A percentile compares a stretch with the other conserved stretches of the same genome.
Conservation (phyloP, 2,113 vertebrate species). For the Pelvicachromis taeniatus region DNA sequence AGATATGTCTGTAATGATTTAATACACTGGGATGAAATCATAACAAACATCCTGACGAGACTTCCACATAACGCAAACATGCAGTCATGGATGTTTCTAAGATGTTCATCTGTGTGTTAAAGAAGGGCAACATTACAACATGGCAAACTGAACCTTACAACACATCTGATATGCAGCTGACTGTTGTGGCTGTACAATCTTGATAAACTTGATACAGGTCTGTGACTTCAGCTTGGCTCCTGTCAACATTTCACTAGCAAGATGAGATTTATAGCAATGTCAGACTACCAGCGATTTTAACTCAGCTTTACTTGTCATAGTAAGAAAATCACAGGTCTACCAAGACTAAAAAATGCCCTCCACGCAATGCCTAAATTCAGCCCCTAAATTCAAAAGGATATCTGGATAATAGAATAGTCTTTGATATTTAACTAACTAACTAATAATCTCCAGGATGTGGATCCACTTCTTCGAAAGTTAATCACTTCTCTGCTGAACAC, state of each 20-base stretch:
- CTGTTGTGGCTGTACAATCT: not conserved
- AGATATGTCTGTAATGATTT: not conserved
- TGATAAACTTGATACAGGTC: not conserved
- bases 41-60: not conserved
- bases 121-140: not conserved
- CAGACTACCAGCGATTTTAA: not conserved
- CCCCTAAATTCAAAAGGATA: not conserved
- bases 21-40: not conserved
- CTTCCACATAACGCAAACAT: not conserved
- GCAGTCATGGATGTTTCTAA: not conserved
- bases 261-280: not conserved
- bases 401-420: not conserved
- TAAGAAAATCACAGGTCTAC: not conserved
- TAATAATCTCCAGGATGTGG: not conserved
- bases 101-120: not conserved
- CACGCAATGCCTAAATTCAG: not conserved
- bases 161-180: not conserved
- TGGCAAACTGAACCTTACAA: not conserved
- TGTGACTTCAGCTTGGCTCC: not conserved
- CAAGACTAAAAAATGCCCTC: not conserved
- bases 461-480: not conserved
- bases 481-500: not conserved
- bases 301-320: not conserved
- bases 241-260: not conserved
- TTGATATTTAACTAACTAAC: not conserved